These are phyloP conservation scores for Ochropleura plecta DNA, from an alignment of 2,888 invertebrate species.

Conservation along the genomic window DNA sequence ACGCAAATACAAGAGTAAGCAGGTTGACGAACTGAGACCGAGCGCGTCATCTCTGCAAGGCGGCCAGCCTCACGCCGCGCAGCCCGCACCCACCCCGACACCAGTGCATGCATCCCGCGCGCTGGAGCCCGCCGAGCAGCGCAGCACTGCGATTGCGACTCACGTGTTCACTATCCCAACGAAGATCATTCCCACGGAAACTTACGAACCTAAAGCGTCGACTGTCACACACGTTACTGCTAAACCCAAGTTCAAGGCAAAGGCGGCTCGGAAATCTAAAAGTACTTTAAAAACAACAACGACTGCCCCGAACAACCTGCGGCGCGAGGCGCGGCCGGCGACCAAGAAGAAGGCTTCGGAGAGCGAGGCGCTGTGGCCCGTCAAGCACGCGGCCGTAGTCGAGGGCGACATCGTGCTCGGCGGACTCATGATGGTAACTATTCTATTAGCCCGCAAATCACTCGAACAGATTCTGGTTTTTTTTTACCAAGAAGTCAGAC, in stretches of 20 bases:
- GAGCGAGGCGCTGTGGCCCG: conserved; percentile 91
- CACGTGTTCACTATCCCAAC: conserved; percentile 47
- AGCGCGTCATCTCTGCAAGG: conserved; percentile 72
- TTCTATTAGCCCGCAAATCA: neutral
- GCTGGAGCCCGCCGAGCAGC: neutral
- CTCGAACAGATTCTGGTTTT: neutral
- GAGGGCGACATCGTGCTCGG: conserved; percentile 96
- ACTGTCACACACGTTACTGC: neutral
- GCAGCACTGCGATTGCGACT: neutral
- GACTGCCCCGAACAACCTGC: conserved; percentile 16
- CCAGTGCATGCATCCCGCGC: neutral
- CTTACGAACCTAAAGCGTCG: conserved; percentile 1
- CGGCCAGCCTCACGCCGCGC: neutral
- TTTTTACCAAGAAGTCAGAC: neutral
- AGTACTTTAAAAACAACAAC: conserved; percentile 36
- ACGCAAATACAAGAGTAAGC: conserved; percentile 68
- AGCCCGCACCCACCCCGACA: neutral
- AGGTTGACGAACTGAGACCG: conserved; percentile 59
- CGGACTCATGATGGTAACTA: conserved; percentile 95
- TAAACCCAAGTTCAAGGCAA: conserved; percentile 47
- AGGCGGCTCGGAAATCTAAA: conserved; percentile 62
- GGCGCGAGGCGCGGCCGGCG: conserved; percentile 54
- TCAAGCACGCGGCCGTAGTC: conserved; percentile 94
- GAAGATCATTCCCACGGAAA: conserved; percentile 52
- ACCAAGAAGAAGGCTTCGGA: conserved; percentile 72